Base-by-base conservation (phyloP, 2,113 vertebrate species). In the Conger conger region DNA sequence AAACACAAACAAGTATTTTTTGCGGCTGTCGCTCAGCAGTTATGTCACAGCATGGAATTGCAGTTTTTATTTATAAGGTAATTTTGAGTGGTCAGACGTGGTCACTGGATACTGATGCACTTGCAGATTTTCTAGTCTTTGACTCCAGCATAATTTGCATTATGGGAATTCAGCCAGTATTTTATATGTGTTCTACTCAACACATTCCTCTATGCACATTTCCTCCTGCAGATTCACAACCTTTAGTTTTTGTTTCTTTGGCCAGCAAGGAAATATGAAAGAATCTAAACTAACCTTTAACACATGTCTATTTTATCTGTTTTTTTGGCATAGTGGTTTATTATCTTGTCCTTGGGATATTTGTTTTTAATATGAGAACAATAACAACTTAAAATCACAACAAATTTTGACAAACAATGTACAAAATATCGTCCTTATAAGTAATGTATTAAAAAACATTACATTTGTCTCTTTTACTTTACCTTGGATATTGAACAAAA, bases 71-170 rank as follows among this genome's bases (percentile, higher is more conserved):
- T 96, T 95, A 94, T 91, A 92, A 95, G 93, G 88, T 89, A 89
- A 89, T 94, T 93, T 93, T 86, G 91, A 93, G 93, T 87, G 94
- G 94, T 77, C 81, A 87, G 88, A 93, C 88, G 88, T 83, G 91
- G 89, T 86, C 86, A 73, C 79, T 36, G 57, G 84, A 91, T 84
- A 86, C 91, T 92, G 90, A 92, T 89, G 87, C 92, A 91, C 88
- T 89, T 91, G 84, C 91, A 92, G 95, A 95, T 95, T 57, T 96
- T 94, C 94, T 93, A 94, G 93, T 95, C 95, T 94, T 96, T 96
- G 96, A 93, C 93, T 94, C 93, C 91, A 91, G 88, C 88, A 90
- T 93, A 93, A 96, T 96, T 96, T 94, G 95, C 95, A 96, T 96
- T 96, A 96, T 94, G 93, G 93, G 93, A 96, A 91, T 93, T 92